Percentiles rank a stretch among this genome's conserved stretches.
These are phyloP conservation scores for Calycopis cecrops DNA, from an alignment of 1,140 invertebrate genomes.

Conservation along the genomic window DNA sequence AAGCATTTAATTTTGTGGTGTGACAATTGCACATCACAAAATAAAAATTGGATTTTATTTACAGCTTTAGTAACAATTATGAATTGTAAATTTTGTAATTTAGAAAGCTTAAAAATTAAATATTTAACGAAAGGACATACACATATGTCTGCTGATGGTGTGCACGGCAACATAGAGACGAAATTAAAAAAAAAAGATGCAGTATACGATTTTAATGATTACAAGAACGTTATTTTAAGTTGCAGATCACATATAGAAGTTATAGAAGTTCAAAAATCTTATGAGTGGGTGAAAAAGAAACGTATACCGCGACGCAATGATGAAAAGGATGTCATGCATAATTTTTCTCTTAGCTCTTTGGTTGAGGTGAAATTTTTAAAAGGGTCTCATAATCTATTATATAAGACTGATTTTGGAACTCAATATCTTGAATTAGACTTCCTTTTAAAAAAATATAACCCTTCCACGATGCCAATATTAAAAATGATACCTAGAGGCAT, in stretches of 20 bases:
- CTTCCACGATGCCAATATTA: conserved; percentile 1
- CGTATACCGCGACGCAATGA: conserved; percentile 10
- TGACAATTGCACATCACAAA: conserved; percentile 2
- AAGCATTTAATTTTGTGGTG: conserved; percentile 8
- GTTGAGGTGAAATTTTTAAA: conserved; percentile 13
- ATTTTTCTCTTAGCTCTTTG: not conserved
- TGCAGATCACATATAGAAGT: conserved; percentile 10
- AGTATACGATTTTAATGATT: conserved; percentile 4
- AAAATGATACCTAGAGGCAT: not conserved
- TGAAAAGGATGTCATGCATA: conserved; percentile 6
- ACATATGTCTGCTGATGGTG: conserved; percentile 9
- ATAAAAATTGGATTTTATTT: conserved; percentile 7
- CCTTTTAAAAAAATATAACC: conserved; percentile 7
- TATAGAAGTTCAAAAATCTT: conserved; percentile 14
- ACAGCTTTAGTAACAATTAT: conserved; percentile 11
- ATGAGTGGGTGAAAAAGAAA: conserved; percentile 12
- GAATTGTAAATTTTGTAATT: conserved; percentile 11
- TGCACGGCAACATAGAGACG: conserved; percentile 11
- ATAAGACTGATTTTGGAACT: conserved; percentile 4
- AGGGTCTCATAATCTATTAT: conserved; percentile 5
- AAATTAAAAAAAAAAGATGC: conserved; percentile 9
- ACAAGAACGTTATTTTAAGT: conserved; percentile 7
- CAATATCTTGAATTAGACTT: conserved; percentile 10
- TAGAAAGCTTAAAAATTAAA: conserved; percentile 13
- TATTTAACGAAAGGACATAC: conserved; percentile 8